Evolutionary conservation across 2,797 vertebrate species (phyloP).

Genomic region (Carcharodon carcharias): DNA sequence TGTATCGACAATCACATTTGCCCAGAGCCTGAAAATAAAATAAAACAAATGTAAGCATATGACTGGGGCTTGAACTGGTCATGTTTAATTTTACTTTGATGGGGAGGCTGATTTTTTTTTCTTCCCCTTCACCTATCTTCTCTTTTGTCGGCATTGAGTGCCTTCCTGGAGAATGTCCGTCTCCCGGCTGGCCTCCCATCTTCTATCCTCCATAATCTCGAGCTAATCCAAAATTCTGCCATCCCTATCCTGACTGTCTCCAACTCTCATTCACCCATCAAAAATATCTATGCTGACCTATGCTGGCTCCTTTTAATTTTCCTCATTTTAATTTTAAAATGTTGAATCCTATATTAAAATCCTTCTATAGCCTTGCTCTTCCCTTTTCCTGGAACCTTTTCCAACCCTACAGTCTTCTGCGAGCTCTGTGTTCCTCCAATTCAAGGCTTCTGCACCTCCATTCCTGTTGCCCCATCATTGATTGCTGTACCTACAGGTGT

Average conservation of each 20-base stretch:
- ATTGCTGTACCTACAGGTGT: too few species aligned
- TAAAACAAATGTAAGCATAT: background rate
- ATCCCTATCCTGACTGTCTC: too few species aligned
- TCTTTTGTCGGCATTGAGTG: background rate
- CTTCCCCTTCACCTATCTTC: background rate
- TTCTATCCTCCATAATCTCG: background rate
- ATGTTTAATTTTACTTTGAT: too few species aligned
- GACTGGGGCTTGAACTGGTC: background rate
- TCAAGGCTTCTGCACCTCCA: too few species aligned
- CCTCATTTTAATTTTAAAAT: background rate
- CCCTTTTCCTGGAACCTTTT: too few species aligned
- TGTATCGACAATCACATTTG: background rate
- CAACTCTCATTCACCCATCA: background rate
- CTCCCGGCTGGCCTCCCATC: background rate
- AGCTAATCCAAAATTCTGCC: background rate
- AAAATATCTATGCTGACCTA: too few species aligned
- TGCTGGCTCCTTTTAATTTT: too few species aligned
- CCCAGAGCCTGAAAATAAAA: background rate
- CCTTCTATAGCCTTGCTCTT: background rate
- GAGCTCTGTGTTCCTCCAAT: too few species aligned
- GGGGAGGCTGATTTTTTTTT: background rate
- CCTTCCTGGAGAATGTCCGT: background rate
- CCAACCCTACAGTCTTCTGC: too few species aligned
- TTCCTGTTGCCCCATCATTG: too few species aligned
- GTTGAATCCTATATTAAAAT: too few species aligned